Base-by-base conservation (phyloP, 1,140 invertebrate genomes). In the Camponotus vicinus region DNA sequence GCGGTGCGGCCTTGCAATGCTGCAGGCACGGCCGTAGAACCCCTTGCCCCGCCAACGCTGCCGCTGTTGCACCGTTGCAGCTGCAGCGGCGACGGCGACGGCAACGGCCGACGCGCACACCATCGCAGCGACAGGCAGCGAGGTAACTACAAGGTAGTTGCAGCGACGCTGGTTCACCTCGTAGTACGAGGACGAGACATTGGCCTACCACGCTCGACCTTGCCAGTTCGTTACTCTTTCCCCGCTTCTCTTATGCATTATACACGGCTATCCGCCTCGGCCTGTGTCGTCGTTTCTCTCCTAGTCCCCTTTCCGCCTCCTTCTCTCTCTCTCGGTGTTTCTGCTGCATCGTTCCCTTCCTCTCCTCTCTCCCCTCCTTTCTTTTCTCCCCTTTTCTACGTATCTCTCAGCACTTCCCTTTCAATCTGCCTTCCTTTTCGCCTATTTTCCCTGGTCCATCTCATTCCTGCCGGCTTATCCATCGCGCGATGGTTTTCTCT, bases 151-250 rank as follows among this genome's bases (percentile, higher is more conserved):
- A 59, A 85, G 77, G 70, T 87, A 86, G 89, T 87, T 71, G 83
- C 89, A 85, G 80, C 85, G 84, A 76, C 59, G 89, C 89, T 90
- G 89, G 86, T 90, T 91, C 84, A 89, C 89, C 89, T 88, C 90
- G 84, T 91, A 92, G 86, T 90, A 91, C 87, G 89, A 93, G 92
- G 88, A 94, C 93, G 93, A 94, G 94, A 95, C 94, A 94, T 95
- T 95, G 94, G 94, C 94, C 93, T 95, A 95, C 94, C 94, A 94
- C 92, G 90, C 92, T 94, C 94, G 94, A 94, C 94, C 94, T 95
- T 95, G 94, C 94, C 93, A 94, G 94, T 95, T 95, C 94, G 94
- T 95, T 95, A 94, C 94, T 94, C 94, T 94, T 94, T 94, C 93
- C 91, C 92, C 86, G 85, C 79, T 89, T 90, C 88, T 92, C 91